A percentile compares a stretch with the other conserved stretches of the same genome.
Evolutionary conservation across 1,140 invertebrate genomes (phyloP).

Genomic region (Cheumatopsyche charites): DNA sequence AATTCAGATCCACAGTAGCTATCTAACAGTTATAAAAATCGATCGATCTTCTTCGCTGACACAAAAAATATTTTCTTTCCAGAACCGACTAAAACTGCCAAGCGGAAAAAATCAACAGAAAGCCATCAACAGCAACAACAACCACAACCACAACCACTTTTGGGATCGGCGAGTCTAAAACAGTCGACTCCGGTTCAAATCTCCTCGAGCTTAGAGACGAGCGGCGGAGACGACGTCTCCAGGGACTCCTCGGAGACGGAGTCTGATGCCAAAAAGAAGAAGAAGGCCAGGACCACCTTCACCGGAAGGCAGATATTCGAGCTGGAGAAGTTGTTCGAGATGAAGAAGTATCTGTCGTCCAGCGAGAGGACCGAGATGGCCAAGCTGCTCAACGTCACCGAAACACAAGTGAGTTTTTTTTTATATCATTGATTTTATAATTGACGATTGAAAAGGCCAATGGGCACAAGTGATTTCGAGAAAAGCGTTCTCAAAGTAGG

Average conservation of each 20-base stretch:
- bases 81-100: constrained; percentile 57
- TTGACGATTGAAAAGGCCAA: no score
- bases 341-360: constrained; percentile 96
- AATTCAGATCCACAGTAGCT: no score
- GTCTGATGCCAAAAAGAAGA: constrained; percentile 77
- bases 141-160: not conserved
- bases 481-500: no score
- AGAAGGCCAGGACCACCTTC: constrained; percentile 94
- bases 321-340: constrained; percentile 93
- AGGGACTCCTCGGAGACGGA: constrained; percentile 67
- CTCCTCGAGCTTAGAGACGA: constrained; percentile 74
- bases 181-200: constrained; percentile 66
- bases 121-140: constrained; percentile 47
- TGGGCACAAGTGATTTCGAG: no score
- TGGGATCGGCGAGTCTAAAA: constrained; percentile 51
- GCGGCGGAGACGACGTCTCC: constrained; percentile 78
- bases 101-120: constrained; percentile 59
- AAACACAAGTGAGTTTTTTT: constrained; percentile 81
- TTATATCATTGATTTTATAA: no score
- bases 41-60: no score
- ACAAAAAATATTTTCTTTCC: constrained; percentile 29
- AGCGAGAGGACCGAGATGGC: constrained; percentile 94
- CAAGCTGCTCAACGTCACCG: constrained; percentile 90
- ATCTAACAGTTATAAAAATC: no score
- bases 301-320: constrained; percentile 96